A percentile compares a stretch with the other conserved stretches of the same genome.
These are phyloP conservation scores for Kryptolebias marmoratus DNA, from an alignment of 2,113 vertebrate genomes.

Conservation along the genomic window DNA sequence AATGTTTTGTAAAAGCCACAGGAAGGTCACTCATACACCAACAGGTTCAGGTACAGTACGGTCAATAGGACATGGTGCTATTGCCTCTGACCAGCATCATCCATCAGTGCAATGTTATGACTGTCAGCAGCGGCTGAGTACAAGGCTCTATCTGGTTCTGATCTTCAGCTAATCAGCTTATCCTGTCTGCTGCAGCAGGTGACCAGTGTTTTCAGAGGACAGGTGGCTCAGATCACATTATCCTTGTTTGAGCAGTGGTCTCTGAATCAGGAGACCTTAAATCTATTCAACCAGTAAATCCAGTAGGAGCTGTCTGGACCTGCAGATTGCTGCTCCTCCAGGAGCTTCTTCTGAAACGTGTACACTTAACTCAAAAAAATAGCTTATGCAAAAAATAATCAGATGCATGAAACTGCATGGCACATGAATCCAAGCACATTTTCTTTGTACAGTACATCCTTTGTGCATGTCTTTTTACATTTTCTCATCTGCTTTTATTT, in stretches of 20 bases:
- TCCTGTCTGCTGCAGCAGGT: constrained; percentile 61
- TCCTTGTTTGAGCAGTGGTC: constrained; percentile 32
- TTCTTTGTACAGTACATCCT: too few species aligned
- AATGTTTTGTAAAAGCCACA: too few species aligned
- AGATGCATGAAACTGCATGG: too few species aligned
- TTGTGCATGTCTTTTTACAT: too few species aligned
- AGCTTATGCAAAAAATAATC: too few species aligned
- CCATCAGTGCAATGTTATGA: constrained; percentile 19
- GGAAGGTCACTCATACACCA: too few species aligned
- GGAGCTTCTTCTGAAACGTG: not conserved
- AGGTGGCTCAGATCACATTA: constrained; percentile 54
- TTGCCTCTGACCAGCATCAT: constrained; percentile 15
- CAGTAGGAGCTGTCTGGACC: constrained; percentile 1
- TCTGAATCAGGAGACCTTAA: constrained; percentile 21
- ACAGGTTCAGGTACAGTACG: not conserved
- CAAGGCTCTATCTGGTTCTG: constrained; percentile 68
- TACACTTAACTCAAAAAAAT: too few species aligned
- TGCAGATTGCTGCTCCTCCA: not conserved
- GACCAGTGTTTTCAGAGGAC: constrained; percentile 46
- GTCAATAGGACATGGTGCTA: not conserved
- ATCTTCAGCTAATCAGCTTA: constrained; percentile 77
- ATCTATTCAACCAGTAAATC: constrained; percentile 5
- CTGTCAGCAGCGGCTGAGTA: constrained; percentile 38
- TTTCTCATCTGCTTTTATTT: too few species aligned
- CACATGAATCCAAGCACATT: too few species aligned